Conservation (phyloP, 2,888 invertebrate species). For the Polydrusus pterygomalis region DNA sequence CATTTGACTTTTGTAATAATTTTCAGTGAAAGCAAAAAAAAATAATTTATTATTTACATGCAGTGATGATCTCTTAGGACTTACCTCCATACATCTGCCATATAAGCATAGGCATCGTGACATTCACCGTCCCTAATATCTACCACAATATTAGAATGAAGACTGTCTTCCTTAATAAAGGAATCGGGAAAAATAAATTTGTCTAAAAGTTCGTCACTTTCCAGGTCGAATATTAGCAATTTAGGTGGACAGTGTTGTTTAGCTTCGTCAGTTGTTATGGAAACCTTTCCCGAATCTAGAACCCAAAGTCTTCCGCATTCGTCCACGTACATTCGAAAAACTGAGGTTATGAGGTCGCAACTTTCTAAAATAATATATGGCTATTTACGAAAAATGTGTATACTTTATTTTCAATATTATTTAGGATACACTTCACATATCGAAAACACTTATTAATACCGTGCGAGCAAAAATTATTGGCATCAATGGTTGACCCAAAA, state of each 20-base stretch:
- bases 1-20: too few species aligned
- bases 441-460: too few species aligned
- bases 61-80: background rate
- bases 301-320: slow-evolving; percentile 86
- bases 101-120: slow-evolving; percentile 78
- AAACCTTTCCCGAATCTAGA: slow-evolving; percentile 85
- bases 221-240: slow-evolving; percentile 82
- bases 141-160: slow-evolving; percentile 81
- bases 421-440: too few species aligned
- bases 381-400: too few species aligned
- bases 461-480: too few species aligned
- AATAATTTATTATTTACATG: background rate
- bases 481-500: too few species aligned
- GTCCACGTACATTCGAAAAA: slow-evolving; percentile 84
- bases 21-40: too few species aligned
- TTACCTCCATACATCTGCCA: slow-evolving; percentile 81
- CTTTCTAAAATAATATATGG: slow-evolving; percentile 67
- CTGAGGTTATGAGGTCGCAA: slow-evolving; percentile 84
- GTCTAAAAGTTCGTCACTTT: slow-evolving; percentile 74
- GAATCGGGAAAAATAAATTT: slow-evolving; percentile 79
- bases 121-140: slow-evolving; percentile 72
- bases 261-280: slow-evolving; percentile 78
- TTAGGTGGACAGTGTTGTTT: slow-evolving; percentile 84
- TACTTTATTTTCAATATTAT: too few species aligned
- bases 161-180: slow-evolving; percentile 79